These are phyloP conservation scores for Calliphora vicina DNA, from an alignment of 1,140 invertebrate genomes.

Conservation along the genomic window DNA sequence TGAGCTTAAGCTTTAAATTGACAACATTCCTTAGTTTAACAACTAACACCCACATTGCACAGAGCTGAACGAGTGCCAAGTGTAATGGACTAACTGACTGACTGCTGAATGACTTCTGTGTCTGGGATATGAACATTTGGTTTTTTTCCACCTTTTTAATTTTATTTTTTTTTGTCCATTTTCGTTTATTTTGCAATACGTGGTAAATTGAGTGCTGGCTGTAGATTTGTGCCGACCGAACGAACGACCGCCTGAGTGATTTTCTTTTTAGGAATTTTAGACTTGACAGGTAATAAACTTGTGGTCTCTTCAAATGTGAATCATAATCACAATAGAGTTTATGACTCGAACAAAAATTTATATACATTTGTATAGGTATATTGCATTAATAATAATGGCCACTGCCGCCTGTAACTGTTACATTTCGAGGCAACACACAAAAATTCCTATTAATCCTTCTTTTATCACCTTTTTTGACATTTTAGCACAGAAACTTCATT, in stretches of 20 bases:
- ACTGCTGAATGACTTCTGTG: not conserved
- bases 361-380: too few species aligned
- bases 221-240: not conserved
- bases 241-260: not conserved
- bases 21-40: too few species aligned
- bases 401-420: not conserved
- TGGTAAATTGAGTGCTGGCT: slow-evolving; percentile 8
- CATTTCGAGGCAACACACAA: not conserved
- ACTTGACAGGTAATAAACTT: slow-evolving; percentile 13
- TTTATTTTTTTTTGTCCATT: not conserved
- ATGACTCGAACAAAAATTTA: not conserved
- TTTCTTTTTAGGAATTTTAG: slow-evolving; percentile 6
- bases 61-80: not conserved
- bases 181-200: not conserved
- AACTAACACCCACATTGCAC: too few species aligned
- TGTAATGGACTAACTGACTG: not conserved
- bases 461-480: slow-evolving; percentile 7
- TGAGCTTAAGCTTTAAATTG: too few species aligned
- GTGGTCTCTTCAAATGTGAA: not conserved
- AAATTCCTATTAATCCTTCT: not conserved
- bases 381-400: not conserved
- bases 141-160: not conserved
- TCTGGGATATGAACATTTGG: not conserved
- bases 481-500: not conserved
- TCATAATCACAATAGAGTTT: slow-evolving; percentile 13